Conservation (phyloP, 2,888 invertebrate genomes). For the Philereme vetulata region DNA sequence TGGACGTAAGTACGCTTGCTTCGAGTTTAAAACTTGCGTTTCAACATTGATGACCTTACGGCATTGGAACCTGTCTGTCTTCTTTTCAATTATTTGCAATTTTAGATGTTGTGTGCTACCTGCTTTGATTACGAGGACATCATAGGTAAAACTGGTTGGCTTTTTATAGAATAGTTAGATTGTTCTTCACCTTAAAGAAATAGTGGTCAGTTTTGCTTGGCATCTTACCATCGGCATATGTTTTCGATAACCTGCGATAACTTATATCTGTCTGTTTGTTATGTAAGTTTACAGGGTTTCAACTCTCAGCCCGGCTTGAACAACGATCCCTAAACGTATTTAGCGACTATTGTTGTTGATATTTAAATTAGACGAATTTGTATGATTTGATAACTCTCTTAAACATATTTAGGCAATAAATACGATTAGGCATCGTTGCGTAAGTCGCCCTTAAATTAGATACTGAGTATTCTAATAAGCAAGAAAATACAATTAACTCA, state of each 20-base stretch:
- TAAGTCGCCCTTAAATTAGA: no score
- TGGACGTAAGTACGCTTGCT: slow-evolving; percentile 52
- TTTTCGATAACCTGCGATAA: slow-evolving; percentile 4
- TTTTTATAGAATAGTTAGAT: background rate
- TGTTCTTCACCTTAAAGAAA: slow-evolving; percentile 3
- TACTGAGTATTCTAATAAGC: no score
- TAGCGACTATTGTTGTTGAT: no score
- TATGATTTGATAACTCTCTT: no score
- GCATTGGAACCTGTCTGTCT: slow-evolving; percentile 31
- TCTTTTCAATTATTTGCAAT: slow-evolving; percentile 35
- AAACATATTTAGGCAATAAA: no score
- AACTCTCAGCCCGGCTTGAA: no score
- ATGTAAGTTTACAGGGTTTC: no score
- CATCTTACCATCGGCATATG: background rate
- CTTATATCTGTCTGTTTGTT: background rate
- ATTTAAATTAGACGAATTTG: no score
- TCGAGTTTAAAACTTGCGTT: slow-evolving; percentile 19
- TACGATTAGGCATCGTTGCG: no score
- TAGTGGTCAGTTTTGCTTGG: slow-evolving; percentile 10
- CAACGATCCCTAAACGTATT: no score
- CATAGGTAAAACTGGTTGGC: slow-evolving; percentile 12
- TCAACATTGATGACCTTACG: slow-evolving; percentile 47
- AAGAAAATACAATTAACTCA: no score
- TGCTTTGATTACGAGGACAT: slow-evolving; percentile 22
- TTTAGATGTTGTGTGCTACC: slow-evolving; percentile 22